A percentile compares a stretch with the other conserved stretches of the same genome.
Conservation (phyloP, 2,797 vertebrate species). For the Carapus acus region DNA sequence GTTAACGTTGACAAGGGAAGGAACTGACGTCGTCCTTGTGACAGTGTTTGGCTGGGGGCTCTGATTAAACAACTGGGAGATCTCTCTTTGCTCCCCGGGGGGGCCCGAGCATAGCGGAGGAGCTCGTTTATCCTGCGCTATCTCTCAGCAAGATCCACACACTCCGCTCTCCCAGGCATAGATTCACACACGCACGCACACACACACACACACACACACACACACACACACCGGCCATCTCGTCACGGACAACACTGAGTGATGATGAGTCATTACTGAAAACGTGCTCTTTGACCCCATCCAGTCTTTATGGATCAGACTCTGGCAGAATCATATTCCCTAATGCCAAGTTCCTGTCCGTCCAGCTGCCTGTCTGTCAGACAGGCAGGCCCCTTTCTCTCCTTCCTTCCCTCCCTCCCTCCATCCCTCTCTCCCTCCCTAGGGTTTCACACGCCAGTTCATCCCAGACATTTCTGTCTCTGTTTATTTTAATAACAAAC, state of each 20-base stretch:
- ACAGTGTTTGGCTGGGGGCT: conserved; percentile 55
- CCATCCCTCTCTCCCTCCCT: conserved; percentile 31
- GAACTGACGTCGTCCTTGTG: conserved; percentile 55
- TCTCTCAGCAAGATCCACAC: conserved; percentile 62
- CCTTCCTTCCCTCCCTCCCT: conserved; percentile 13
- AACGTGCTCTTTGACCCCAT: conserved; percentile 62
- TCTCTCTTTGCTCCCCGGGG: conserved; percentile 46
- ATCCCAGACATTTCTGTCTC: conserved; percentile 61
- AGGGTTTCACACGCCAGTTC: conserved; percentile 67
- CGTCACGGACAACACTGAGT: conserved; percentile 61
- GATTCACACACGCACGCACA: conserved; percentile 31
- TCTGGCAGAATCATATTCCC: conserved; percentile 69
- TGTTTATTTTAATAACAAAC: conserved; percentile 70
- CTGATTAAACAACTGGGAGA: conserved; percentile 60
- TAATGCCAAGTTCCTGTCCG: conserved; percentile 67
- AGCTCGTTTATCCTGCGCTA: conserved; percentile 60
- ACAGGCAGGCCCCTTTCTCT: conserved; percentile 54
- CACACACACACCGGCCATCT: conserved; percentile 34
- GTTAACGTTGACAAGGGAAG: conserved; percentile 43
- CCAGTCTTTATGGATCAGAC: conserved; percentile 67
- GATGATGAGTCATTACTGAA: conserved; percentile 72
- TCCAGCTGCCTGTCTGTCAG: conserved; percentile 76
- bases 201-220: conserved; percentile 27
- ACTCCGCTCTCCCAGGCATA: conserved; percentile 34
- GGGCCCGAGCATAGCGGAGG: conserved; percentile 42